Percentiles rank a stretch among this genome's conserved stretches.
Evolutionary conservation across 2,113 vertebrate species (phyloP).

Genomic region (Syrmaticus mikado): DNA sequence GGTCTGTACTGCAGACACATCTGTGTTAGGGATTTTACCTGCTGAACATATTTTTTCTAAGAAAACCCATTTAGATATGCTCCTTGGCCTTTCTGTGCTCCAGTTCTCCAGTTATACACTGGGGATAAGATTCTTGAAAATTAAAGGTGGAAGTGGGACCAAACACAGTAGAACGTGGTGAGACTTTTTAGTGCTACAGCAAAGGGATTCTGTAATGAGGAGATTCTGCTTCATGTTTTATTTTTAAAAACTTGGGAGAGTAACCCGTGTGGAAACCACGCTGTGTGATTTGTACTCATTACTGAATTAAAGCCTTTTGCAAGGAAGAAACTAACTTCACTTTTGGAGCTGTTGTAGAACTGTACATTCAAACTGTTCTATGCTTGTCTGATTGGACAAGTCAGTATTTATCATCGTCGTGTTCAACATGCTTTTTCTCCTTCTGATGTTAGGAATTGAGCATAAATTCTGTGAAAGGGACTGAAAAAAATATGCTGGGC

Average conservation of each 20-base stretch:
- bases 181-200: not conserved
- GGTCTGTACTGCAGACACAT: not conserved
- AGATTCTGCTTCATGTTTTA: not conserved
- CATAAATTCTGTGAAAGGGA: not conserved
- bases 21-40: not conserved
- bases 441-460: not conserved
- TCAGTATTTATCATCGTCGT: not conserved
- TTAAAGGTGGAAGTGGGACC: not conserved
- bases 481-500: not conserved
- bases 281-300: fast-evolving
- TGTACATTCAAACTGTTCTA: not conserved
- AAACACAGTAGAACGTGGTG: not conserved
- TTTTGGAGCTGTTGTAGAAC: not conserved
- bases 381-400: not conserved
- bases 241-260: not conserved
- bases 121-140: not conserved
- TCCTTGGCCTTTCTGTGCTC: not conserved
- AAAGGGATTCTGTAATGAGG: not conserved
- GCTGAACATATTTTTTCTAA: not conserved
- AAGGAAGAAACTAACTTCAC: not conserved
- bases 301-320: not conserved
- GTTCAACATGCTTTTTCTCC: not conserved
- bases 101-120: not conserved
- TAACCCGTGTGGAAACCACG: not conserved
- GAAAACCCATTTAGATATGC: not conserved